Conservation (phyloP, 1,140 invertebrate species). For the Anoplolepis gracilipes region DNA sequence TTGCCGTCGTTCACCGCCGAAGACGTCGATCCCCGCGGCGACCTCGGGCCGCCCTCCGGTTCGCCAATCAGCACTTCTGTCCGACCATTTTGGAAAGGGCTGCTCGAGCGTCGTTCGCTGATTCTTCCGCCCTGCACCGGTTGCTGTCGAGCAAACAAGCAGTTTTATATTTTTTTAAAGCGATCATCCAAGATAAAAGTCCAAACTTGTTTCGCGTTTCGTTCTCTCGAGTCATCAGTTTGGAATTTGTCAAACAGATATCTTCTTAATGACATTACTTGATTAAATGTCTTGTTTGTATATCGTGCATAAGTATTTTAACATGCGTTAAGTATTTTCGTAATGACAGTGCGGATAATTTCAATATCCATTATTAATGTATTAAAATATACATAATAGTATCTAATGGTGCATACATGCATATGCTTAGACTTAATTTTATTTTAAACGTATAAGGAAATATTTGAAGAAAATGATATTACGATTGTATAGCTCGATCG, state of each 20-base stretch:
- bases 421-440: background rate
- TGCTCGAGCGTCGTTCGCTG: constrained; percentile 86
- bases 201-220: background rate
- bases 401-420: too few relatives aligned
- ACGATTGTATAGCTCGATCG: background rate
- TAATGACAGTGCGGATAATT: background rate
- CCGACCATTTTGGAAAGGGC: constrained; percentile 90
- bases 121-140: constrained; percentile 73
- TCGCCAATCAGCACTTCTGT: constrained; percentile 90
- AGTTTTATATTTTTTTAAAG: background rate
- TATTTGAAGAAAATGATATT: background rate
- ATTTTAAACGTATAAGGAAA: background rate
- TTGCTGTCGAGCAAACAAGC: constrained; percentile 56
- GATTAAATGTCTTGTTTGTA: background rate
- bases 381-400: background rate
- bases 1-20: constrained; percentile 82
- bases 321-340: background rate
- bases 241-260: background rate
- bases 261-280: background rate
- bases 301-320: too few relatives aligned
- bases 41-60: constrained; percentile 84
- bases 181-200: too few relatives aligned
- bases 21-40: constrained; percentile 84
- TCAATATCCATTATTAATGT: background rate
- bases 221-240: background rate